Evolutionary conservation across 2,113 vertebrate species (phyloP).

Genomic region (Erythrolamprus reginae): DNA sequence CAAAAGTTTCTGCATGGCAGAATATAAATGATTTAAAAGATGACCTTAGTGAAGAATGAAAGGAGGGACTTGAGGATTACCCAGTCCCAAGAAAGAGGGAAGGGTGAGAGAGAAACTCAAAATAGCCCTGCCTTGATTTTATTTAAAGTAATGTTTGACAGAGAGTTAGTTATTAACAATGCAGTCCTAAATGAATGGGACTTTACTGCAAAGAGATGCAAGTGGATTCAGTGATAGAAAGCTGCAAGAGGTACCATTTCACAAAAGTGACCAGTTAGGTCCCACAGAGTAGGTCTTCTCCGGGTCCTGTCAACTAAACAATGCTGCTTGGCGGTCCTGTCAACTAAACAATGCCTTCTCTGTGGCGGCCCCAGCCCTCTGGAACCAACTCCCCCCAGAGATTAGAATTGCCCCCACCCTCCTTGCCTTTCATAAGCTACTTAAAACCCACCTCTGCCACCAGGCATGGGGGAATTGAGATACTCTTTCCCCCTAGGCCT

Average conservation of each 20-base stretch:
- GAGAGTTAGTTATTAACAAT: background rate
- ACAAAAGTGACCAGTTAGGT: no score
- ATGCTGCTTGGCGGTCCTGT: no score
- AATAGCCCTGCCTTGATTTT: background rate
- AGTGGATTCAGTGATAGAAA: background rate
- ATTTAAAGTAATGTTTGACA: background rate
- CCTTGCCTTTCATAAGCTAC: no score
- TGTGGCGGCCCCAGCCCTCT: no score
- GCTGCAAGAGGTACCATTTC: background rate
- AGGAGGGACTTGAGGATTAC: background rate
- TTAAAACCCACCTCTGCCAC: no score
- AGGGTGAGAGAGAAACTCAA: background rate
- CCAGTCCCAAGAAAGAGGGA: background rate
- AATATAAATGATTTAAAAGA: background rate
- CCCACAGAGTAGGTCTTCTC: no score
- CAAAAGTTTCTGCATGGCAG: background rate
- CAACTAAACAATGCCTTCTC: no score
- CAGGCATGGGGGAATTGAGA: no score
- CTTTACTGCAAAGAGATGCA: background rate
- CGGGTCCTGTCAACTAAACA: no score
- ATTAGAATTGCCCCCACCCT: no score
- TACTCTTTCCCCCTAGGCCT: no score
- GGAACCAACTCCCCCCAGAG: no score
- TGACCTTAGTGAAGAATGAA: background rate
- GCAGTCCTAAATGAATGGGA: background rate